Evolutionary conservation across 2,113 vertebrate species (phyloP).

Genomic region (Astur gentilis): DNA sequence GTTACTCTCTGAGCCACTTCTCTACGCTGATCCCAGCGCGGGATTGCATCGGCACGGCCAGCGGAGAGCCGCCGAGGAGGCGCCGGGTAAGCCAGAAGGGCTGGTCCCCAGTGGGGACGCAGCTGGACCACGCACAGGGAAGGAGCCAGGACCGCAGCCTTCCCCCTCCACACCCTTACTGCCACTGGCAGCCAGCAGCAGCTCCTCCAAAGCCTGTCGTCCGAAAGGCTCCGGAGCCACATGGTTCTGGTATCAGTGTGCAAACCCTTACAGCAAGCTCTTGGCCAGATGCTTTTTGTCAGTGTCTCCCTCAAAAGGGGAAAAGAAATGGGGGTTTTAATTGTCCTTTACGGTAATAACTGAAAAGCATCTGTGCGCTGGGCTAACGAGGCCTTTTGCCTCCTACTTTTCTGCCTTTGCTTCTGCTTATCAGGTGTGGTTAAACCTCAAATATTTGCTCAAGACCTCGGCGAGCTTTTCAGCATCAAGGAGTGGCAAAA

Average conservation of each 20-base stretch:
- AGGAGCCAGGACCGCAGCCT: neutral
- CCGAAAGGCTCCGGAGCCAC: accelerated
- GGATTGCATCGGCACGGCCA: neutral
- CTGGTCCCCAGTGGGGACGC: neutral
- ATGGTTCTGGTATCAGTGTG: accelerated
- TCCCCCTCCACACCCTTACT: neutral
- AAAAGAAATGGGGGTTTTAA: neutral
- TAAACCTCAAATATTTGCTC: constrained; percentile 55
- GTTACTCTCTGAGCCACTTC: neutral
- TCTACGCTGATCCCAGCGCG: accelerated
- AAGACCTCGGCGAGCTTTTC: neutral
- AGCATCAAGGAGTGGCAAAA: constrained; percentile 18
- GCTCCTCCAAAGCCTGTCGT: neutral
- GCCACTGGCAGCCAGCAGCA: neutral
- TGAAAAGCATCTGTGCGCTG: neutral
- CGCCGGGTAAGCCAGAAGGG: neutral
- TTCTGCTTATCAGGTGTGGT: constrained; percentile 33
- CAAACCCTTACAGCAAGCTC: neutral
- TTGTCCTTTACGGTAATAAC: neutral
- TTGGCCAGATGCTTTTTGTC: neutral
- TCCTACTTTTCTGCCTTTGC: neutral
- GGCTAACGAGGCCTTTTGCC: neutral
- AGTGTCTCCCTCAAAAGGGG: neutral
- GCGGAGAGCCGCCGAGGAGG: neutral
- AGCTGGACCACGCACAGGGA: neutral